Evolutionary conservation across 2,797 vertebrate genomes (phyloP), one percentile per base, ranked within the genome.

Genomic region (Staurois parvus): DNA sequence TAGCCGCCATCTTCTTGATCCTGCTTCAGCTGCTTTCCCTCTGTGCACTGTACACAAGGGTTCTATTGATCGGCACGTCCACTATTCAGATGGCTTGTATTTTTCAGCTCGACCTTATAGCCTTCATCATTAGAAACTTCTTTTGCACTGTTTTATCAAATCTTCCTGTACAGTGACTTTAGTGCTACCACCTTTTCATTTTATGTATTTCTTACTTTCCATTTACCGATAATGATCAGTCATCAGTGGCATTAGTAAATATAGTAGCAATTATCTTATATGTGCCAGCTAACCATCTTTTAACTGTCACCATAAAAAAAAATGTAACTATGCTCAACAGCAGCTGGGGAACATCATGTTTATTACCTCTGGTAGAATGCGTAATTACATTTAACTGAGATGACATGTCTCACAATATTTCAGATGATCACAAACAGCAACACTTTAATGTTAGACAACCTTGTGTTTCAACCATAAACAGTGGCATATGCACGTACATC

Each of bases 271-370:
- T 64, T 62, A n/a, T 28, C 42, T 78, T 29, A 78, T 66, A 78
- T 78, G 59, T 78, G 17, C 76, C 37, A 67, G 62, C 64, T 64
- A 77, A 77, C 64, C 30, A 17, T n/a, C 75, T 62, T 77, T 77
- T 77, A 64, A 45, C 59, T 78, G 76, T 66, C 76, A 66, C 26
- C 64, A n/a, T 42, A 28, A 67, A 42, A 66, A 59, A 52, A 66
- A 66, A 66, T 78, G 34, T 78, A 42, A 40, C 40, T 77, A 62
- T 21, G 64, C 64, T 66, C 26, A 42, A 19, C 59, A 78, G 64
- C 59, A 78, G 59, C 76, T 78, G 76, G 59, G 34, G 26, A 78
- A 66, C 59, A 76, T 76, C 75, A 78, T 67, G 76, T 78, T 66
- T 78, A 78, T 78, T 78, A 42, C 76, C 76, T 67, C n/a, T 78